Percentiles rank a stretch among this genome's conserved stretches.
Evolutionary conservation across 2,113 vertebrate species (phyloP).

Genomic region (Bagarius yarrelli): DNA sequence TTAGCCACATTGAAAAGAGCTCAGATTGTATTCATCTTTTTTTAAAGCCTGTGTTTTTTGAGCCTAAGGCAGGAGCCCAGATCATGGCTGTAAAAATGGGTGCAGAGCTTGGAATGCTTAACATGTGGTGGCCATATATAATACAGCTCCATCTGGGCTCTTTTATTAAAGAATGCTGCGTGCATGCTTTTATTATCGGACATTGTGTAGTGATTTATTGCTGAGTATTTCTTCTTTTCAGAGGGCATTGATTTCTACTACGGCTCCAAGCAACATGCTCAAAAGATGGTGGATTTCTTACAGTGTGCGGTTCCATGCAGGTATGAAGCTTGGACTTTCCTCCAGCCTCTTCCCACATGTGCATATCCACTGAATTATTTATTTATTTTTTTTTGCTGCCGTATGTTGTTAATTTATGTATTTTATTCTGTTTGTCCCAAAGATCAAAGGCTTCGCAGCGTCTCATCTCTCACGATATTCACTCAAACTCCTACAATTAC

Average conservation of each 20-base stretch:
- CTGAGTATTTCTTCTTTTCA: conserved; percentile 48
- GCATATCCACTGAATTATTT: background rate
- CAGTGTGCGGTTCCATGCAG: conserved; percentile 91
- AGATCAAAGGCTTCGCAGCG: conserved; percentile 92
- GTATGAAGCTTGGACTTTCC: conserved; percentile 63
- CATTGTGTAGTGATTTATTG: conserved; percentile 1
- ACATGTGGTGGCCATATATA: conserved; percentile 62
- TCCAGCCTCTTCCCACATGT: background rate
- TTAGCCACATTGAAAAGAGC: background rate
- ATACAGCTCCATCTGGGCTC: conserved; percentile 13
- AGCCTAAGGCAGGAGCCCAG: background rate
- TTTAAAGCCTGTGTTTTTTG: no score
- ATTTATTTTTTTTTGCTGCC: background rate
- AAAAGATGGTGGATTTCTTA: conserved; percentile 97
- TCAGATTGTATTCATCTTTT: no score
- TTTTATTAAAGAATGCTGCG: conserved; percentile 19
- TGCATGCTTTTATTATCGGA: background rate
- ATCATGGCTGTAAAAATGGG: background rate
- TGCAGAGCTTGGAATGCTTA: background rate
- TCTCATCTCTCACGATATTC: conserved; percentile 94
- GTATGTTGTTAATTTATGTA: no score
- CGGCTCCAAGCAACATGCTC: conserved; percentile 88
- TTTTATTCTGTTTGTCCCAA: conserved; percentile 31
- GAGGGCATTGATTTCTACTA: conserved; percentile 98
- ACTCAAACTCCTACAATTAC: conserved; percentile 93